Base-by-base conservation (phyloP, 2,113 vertebrate genomes). In the Stictonetta naevosa region DNA sequence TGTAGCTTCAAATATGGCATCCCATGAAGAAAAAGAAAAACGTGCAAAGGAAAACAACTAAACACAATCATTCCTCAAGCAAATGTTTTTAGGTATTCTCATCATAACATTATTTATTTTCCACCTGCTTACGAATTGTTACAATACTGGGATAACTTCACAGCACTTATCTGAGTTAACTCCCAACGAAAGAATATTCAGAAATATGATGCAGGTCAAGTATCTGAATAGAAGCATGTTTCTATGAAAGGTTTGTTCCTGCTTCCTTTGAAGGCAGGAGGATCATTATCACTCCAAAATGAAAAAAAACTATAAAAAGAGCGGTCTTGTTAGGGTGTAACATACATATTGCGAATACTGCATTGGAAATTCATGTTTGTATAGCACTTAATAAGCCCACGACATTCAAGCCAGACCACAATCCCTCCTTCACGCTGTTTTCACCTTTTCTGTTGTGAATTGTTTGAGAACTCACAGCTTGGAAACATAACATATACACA, bases 1-100 rank as follows among this genome's bases (percentile, higher is more conserved):
- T 3, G 17, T 62, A 78, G 25, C 86, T 20, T 18, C 10, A 67
- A 72, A 44, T 5, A 86, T 1, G 13, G 5, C 23, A 59, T 62
- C 10, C 21, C 26, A 60, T 2, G 2, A 1, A 0, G 22, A 31
- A 17, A 6, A 33, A n/a, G n/a, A 8, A 5, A 6, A 40, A 26
- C 34, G 19, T 12, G 9, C 23, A 13, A 26, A 15, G 1, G 3
- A 55, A n/a, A 71, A 59, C 2, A 31, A 5, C 48, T 68, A 60
- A 82, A 85, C 36, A 69, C 10, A 75, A 8, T 23, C 16, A 73
- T 48, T 90, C 33, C 20, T 85, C 33, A 58, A 62, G 11, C 3
- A 86, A 93, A 84, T 44, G 20, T 23, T 71, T 85, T 86, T 56
- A 55, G 42, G 13, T 81, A 59, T 77, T 93, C 13, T 18, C 31